Conservation (phyloP, 2,797 vertebrate genomes). For the Tenualosa ilisha region DNA sequence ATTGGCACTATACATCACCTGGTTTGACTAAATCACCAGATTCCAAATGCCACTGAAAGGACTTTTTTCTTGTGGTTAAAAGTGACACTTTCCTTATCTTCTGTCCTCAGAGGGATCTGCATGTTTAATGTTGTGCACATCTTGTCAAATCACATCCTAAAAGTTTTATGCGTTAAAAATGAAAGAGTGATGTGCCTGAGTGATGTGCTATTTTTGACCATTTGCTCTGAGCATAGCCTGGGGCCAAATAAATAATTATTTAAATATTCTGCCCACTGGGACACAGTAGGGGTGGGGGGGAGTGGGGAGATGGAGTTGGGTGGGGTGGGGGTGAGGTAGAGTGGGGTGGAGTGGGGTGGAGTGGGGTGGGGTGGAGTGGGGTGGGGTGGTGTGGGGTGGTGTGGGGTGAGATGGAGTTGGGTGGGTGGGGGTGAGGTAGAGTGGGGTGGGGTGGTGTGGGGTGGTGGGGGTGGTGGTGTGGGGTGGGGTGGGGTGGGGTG, state of each 20-base stretch:
- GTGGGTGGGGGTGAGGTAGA: no score
- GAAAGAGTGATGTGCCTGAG: not conserved
- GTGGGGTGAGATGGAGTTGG: no score
- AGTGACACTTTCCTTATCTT: conserved; percentile 19
- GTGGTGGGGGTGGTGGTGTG: no score
- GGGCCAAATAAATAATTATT: conserved; percentile 49
- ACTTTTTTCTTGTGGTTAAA: not conserved
- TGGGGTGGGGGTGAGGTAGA: no score
- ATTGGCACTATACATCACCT: not conserved
- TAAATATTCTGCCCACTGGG: conserved; percentile 37
- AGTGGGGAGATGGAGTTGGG: no score
- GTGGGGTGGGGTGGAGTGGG: no score
- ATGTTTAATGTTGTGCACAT: not conserved
- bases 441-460: no score
- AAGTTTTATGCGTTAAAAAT: not conserved
- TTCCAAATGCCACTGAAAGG: conserved; percentile 33
- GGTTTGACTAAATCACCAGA: conserved; percentile 1
- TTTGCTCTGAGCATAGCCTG: not conserved
- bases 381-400: no score
- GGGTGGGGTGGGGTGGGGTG: no score
- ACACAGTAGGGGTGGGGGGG: conserved; percentile 16
- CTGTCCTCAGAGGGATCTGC: not conserved
- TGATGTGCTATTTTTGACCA: not conserved
- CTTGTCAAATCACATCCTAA: conserved; percentile 8
- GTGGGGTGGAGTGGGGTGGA: no score